Percentiles rank a stretch among this genome's conserved stretches.
phyloP scores from a whole-genome alignment of 2,113 vertebrate genomes.

The Prionailurus bengalensis region DNA sequence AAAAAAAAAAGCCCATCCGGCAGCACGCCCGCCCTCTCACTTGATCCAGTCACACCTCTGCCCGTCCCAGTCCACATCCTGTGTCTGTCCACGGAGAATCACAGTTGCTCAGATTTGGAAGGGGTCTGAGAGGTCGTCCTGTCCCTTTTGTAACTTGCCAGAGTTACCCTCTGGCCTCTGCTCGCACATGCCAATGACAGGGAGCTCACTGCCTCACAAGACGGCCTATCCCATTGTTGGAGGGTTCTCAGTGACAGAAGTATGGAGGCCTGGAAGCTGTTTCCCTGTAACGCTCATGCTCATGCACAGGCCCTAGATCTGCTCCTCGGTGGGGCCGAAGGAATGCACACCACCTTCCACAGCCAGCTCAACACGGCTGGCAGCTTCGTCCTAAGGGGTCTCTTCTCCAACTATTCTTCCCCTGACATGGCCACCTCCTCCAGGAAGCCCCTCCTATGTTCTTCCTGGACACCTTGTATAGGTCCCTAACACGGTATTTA shows the following conservation, averaged over 20 bases:
- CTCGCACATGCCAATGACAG: background rate
- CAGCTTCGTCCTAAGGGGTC: background rate
- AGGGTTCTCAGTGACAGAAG: background rate
- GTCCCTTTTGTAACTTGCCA: background rate
- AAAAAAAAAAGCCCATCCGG: background rate
- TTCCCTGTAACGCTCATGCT: background rate
- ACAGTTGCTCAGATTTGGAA: slow-evolving; percentile 71
- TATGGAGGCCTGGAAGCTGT: background rate
- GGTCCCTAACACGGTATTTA: background rate
- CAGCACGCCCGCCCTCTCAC: background rate
- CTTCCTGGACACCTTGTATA: background rate
- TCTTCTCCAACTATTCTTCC: background rate
- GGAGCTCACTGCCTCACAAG: background rate
- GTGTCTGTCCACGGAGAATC: background rate
- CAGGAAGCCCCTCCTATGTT: background rate
- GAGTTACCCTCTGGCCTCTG: background rate
- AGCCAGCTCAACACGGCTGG: background rate
- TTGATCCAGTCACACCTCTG: background rate
- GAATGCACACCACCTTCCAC: background rate
- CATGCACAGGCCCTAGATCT: background rate
- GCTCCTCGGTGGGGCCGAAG: background rate
- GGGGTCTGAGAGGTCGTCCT: slow-evolving; percentile 57
- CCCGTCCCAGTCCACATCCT: background rate
- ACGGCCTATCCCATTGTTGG: background rate
- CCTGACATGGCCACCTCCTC: background rate